Base-by-base conservation (phyloP, 2,113 vertebrate genomes). In the Laticauda laticaudata region DNA sequence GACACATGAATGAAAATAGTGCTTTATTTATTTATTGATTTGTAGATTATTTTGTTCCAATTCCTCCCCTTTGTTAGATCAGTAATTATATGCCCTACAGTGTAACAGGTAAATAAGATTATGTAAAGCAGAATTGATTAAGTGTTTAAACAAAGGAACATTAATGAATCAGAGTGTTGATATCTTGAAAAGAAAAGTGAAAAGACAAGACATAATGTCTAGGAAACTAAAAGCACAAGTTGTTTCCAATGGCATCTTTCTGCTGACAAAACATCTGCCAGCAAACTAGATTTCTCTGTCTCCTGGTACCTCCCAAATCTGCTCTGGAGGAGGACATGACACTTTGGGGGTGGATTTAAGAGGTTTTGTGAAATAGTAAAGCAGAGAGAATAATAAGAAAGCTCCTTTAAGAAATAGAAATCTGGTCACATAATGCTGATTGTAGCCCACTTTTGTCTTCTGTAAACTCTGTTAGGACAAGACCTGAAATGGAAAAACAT, bases 41-140 rank as follows among this genome's bases (percentile, higher is more conserved):
- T 34, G 92, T 61, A 93, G 48, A 0, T 23, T 53, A 8, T 87
- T 93, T 90, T 93, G 21, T 91, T 96, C 6, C 48, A 91, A 59
- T 91, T 94, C 26, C 90, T 93, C 34, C 64, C 0, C 87, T 91
- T 96, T 88, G 91, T 94, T 90, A 92, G 14, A 89, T 90, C 24
- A 86, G 53, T 93, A 90, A 88, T 43, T 94, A 87, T 93, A 95
- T 94, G 87, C 91, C 5, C 64, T 91, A 86, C 6, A 93, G 14
- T 53, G 5, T 93, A 91, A 86, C 75, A 91, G 29, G 26, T 93
- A 94, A 96, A 95, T n/a, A 91, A 94, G 88, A 94, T 59, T 92
- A 93, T 88, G 4, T 21, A 89, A 93, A 56, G 57, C 81, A 91
- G 10, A 93, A 90, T 20, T 93, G 75, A 94, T 90, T 88, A 85